A percentile compares a stretch with the other conserved stretches of the same genome.
phyloP scores from a whole-genome alignment of 2,797 vertebrate species.

The Phrynocephalus vlangalii region DNA sequence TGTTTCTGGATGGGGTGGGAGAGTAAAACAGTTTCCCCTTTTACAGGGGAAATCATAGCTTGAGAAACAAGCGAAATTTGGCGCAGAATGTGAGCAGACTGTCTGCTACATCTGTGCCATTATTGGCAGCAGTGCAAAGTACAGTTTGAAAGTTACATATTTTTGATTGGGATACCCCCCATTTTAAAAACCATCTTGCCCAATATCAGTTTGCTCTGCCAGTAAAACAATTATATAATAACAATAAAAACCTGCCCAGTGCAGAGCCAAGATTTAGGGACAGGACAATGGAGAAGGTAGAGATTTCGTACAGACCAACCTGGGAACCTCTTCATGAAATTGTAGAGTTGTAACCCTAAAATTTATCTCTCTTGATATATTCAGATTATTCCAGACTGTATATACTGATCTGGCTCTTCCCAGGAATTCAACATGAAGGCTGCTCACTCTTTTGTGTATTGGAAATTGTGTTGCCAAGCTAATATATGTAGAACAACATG shows the following conservation, averaged over 20 bases:
- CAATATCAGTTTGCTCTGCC: too few species aligned
- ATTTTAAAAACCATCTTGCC: too few species aligned
- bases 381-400: not conserved
- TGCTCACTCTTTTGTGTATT: not conserved
- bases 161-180: too few species aligned
- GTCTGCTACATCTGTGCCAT: not conserved
- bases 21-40: too few species aligned
- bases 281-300: not conserved
- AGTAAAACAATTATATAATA: constrained; percentile 7
- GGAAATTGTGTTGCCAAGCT: constrained; percentile 13
- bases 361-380: not conserved
- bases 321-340: too few species aligned
- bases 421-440: not conserved
- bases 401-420: not conserved
- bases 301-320: too few species aligned
- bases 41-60: too few species aligned
- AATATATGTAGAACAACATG: not conserved
- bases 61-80: not conserved
- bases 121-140: not conserved
- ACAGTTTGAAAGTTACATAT: not conserved
- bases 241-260: not conserved
- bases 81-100: too few species aligned
- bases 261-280: not conserved
- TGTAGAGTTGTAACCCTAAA: not conserved
- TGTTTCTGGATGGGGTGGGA: too few species aligned